Base-by-base conservation (phyloP, 2,888 invertebrate species). In the Agrochola macilenta region DNA sequence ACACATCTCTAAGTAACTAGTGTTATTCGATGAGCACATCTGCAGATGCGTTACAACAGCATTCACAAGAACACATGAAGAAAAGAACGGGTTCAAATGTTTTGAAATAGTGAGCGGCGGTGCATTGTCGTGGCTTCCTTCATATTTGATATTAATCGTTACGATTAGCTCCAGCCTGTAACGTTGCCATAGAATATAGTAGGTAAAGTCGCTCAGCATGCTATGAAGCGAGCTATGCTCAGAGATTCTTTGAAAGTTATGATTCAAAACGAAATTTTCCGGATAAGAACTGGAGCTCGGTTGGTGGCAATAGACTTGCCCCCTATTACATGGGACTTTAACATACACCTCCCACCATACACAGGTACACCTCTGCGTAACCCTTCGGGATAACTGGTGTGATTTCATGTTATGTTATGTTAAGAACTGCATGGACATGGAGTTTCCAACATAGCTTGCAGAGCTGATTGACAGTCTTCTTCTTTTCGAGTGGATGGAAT, bases 91-190 rank as follows among this genome's bases (percentile, higher is more conserved):
- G 75, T 83, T 73, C 81, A 73, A 85, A 76, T 81, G 85, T 91
- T 91, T 91, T 89, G 92, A 79, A 92, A 92, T 91, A 91, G 92
- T 91, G 91, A 92, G 82, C 87, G 91, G 90, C 86, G 75, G 78
- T 81, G 82, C 84, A 89, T 89, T 90, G 90, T 90, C 86, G 86
- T 86, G 79, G 79, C 82, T 81, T 90, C 86, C 87, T 91, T 88
- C 85, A 88, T 88, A 89, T 91, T 89, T 88, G 89, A 91, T 90
- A 89, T 87, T 88, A 89, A 88, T 85, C 79, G 80, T 78, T 60
- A 82, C 46, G 70, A 83, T 86, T 83, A 85, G 72, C 74, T 81
- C 35, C 57, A 69, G 49, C 26, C 57, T 69, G 64, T 69, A 35
- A 54, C 52, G 61, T 76, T 84, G 58, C 77, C 46, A 61, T 71